Evolutionary conservation across 2,113 vertebrate genomes (phyloP), one percentile per base, ranked within the genome.

Genomic region (Uropsilus gracilis): DNA sequence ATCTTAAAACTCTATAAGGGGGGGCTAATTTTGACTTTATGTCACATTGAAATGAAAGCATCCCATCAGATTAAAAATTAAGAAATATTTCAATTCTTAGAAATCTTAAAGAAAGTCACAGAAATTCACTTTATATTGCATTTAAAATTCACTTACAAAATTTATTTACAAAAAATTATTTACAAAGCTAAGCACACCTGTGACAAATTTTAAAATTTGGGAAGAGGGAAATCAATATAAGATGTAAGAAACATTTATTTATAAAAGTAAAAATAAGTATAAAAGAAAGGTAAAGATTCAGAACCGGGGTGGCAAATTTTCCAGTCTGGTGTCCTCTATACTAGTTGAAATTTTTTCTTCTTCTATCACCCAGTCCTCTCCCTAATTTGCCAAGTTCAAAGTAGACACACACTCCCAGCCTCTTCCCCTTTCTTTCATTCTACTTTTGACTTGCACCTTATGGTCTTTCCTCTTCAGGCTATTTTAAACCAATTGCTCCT

Each of bases 91-190:
- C 64, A 42, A 71, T 32, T 55, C 24, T 76, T 73, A 30, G 13
- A 66, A 59, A 66, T 82, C 8, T 57, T 24, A 37, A 66, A 91
- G n/a, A 91, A 92, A 6, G 71, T 48, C 48, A 26, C 8, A 72
- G 17, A 46, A 78, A 77, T 77, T 53, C 37, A 72, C 37, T 50
- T 82, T 22, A 59, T 86, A 34, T 32, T n/a, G 2, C 48, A 61
- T 61, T 90, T 83, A 77, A 66, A 92, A 92, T 63, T 4, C 6
- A 32, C 22, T 87, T 93, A n/a, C n/a, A n/a, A n/a, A n/a, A n/a
- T n/a, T n/a, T n/a, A n/a, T n/a, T n/a, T n/a, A n/a, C n/a, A n/a
- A n/a, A n/a, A n/a, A n/a, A n/a, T 83, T 48, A 42, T 22, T n/a
- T 39, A 44, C 18, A n/a, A 87, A 92, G 83, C 72, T 59, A 69